Conservation (phyloP, 2,113 vertebrate genomes). For the Odocoileus virginianus region DNA sequence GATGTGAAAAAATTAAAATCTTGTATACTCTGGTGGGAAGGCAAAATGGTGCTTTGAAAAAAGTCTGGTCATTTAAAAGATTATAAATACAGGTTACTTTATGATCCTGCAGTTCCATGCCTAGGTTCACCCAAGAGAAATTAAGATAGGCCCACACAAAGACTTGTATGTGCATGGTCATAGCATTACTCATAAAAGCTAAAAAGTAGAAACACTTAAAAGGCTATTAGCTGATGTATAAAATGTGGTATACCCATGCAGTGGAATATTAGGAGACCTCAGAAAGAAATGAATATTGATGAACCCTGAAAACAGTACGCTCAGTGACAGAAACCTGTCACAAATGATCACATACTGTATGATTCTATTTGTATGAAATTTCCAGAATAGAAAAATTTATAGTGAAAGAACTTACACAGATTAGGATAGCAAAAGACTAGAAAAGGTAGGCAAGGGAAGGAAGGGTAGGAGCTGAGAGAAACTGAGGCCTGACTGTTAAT, state of each 20-base stretch:
- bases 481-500: background rate
- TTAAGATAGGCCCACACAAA: background rate
- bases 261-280: background rate
- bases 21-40: background rate
- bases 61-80: background rate
- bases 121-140: background rate
- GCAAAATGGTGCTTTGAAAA: background rate
- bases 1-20: background rate
- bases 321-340: background rate
- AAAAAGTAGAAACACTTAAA: background rate
- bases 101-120: background rate
- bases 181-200: background rate
- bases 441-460: background rate
- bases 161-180: background rate
- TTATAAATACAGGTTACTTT: background rate
- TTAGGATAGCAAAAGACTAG: background rate
- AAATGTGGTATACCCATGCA: background rate
- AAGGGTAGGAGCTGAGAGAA: background rate
- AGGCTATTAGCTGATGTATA: background rate
- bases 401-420: background rate
- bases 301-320: background rate
- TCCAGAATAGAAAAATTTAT: background rate
- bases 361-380: background rate
- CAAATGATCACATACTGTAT: background rate
- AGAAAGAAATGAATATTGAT: background rate